Evolutionary conservation across 2,113 vertebrate species (phyloP).

Genomic region (Siphamia tubifer): DNA sequence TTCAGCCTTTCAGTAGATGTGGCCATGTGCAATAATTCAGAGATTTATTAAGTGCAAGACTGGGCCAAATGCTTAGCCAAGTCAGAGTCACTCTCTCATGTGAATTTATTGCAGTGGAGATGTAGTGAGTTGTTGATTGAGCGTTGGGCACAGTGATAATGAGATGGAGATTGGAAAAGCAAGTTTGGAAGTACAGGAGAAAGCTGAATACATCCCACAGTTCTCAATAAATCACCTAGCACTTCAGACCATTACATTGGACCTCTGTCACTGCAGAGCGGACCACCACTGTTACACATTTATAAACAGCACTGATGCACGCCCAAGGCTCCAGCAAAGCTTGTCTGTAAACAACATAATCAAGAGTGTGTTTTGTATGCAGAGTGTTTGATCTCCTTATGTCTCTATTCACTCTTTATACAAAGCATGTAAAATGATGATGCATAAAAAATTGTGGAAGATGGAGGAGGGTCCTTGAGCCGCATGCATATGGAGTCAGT

Average conservation of each 20-base stretch:
- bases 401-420: constrained; percentile 35
- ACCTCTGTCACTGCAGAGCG: constrained; percentile 29
- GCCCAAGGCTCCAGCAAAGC: constrained; percentile 40
- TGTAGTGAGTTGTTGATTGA: constrained; percentile 70
- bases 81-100: constrained; percentile 54
- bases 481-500: constrained; percentile 33
- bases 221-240: constrained; percentile 67
- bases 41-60: constrained; percentile 67
- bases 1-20: constrained; percentile 39
- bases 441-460: constrained; percentile 3
- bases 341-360: constrained; percentile 48
- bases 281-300: constrained; percentile 28
- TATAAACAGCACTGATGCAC: constrained; percentile 21
- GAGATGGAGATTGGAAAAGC: constrained; percentile 77
- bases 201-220: constrained; percentile 51
- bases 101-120: constrained; percentile 60
- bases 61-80: constrained; percentile 51
- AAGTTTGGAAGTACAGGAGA: constrained; percentile 64
- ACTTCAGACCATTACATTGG: constrained; percentile 46
- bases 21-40: constrained; percentile 68
- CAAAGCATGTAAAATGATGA: constrained; percentile 26
- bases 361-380: constrained; percentile 47
- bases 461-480: constrained; percentile 39
- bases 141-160: constrained; percentile 67
- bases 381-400: constrained; percentile 29